phyloP scores from a whole-genome alignment of 2,797 vertebrate species.

The Heteromormyrus szaboi region DNA sequence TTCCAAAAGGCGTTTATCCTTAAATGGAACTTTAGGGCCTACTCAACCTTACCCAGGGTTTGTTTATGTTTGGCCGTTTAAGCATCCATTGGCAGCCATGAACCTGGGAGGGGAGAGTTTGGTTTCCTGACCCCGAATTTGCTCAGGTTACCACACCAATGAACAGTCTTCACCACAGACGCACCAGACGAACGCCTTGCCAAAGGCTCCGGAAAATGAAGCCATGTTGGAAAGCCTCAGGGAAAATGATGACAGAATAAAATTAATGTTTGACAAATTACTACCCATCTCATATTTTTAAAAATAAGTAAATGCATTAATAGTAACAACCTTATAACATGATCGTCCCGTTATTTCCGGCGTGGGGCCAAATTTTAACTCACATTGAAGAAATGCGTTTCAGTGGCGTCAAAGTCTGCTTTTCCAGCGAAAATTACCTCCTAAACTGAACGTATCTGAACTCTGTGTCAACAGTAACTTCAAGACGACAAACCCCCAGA shows the following conservation, averaged over 20 bases:
- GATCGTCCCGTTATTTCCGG: background rate
- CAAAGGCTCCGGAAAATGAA: background rate
- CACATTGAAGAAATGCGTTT: background rate
- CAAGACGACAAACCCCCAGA: background rate
- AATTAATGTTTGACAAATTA: background rate
- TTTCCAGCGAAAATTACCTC: background rate
- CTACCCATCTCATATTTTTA: background rate
- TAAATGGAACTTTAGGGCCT: background rate
- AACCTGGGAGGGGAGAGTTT: background rate
- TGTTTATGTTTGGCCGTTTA: background rate
- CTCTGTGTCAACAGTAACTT: background rate
- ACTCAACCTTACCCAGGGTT: background rate
- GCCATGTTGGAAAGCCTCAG: background rate
- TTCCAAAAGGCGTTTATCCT: background rate
- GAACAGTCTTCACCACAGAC: background rate
- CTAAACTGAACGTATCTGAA: background rate
- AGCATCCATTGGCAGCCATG: background rate
- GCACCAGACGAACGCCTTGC: background rate
- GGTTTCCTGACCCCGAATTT: background rate
- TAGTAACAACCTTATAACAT: background rate
- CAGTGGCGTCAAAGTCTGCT: background rate
- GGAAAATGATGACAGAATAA: background rate
- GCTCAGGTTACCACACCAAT: background rate
- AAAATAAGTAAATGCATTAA: background rate
- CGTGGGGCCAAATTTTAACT: background rate